These are phyloP conservation scores for Saccostrea glomerata DNA, from an alignment of 1,140 invertebrate genomes.

Conservation along the genomic window DNA sequence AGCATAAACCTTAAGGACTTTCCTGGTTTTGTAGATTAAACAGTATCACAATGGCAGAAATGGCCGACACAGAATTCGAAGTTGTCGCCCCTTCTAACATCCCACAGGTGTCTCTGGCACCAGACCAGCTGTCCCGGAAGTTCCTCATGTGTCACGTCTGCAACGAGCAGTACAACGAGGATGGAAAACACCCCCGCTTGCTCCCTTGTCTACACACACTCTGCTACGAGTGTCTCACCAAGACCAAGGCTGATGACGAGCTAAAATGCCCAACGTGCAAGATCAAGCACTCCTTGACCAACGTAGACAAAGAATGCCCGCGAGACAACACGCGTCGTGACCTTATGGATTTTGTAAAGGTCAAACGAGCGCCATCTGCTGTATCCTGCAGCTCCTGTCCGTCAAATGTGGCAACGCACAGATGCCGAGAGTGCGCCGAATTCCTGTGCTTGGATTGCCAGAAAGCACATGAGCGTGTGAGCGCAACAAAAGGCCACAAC, in stretches of 20 bases:
- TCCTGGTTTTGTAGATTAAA: neutral
- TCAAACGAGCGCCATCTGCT: slow-evolving; percentile 55
- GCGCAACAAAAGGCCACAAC: slow-evolving; percentile 63
- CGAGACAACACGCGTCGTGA: slow-evolving; percentile 63
- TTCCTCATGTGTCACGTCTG: slow-evolving; percentile 43
- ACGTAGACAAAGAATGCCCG: slow-evolving; percentile 43
- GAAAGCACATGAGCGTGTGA: slow-evolving; percentile 65
- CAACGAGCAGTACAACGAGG: slow-evolving; percentile 49
- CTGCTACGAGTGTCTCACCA: slow-evolving; percentile 61
- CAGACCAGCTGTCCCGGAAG: neutral
- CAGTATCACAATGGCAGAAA: neutral
- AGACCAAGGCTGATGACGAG: slow-evolving; percentile 46
- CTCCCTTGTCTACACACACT: slow-evolving; percentile 66
- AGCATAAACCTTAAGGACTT: neutral
- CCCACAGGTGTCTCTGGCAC: neutral
- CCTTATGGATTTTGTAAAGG: slow-evolving; percentile 60
- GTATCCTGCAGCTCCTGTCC: slow-evolving; percentile 63
- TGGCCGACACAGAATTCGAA: slow-evolving; percentile 3
- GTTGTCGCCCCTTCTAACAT: neutral
- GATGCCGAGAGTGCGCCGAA: slow-evolving; percentile 70
- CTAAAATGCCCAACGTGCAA: slow-evolving; percentile 60
- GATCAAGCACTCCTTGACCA: slow-evolving; percentile 36
- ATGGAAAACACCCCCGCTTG: slow-evolving; percentile 56
- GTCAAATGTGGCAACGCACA: slow-evolving; percentile 58
- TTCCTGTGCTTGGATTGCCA: slow-evolving; percentile 67